Evolutionary conservation across 1,140 invertebrate species (phyloP).

Genomic region (Hydropsyche tenuis): DNA sequence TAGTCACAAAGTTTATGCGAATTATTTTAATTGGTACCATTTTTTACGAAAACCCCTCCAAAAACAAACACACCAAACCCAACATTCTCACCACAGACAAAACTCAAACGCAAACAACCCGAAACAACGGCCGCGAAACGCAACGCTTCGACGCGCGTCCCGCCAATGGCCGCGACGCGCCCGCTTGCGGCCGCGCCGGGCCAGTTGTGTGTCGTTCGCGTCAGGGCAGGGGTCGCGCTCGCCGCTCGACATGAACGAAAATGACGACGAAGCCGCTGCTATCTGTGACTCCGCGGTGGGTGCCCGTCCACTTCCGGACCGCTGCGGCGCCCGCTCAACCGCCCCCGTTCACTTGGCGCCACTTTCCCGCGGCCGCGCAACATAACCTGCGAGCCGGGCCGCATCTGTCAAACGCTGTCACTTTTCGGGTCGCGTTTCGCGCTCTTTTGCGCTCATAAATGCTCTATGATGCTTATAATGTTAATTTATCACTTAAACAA

Average conservation of each 20-base stretch:
- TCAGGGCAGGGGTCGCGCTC: conserved; percentile 38
- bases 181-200: neutral
- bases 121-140: neutral
- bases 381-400: conserved; percentile 39
- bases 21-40: too few relatives aligned
- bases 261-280: conserved; percentile 70
- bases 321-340: neutral
- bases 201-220: neutral
- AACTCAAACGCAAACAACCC: too few relatives aligned
- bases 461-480: too few relatives aligned
- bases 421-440: too few relatives aligned
- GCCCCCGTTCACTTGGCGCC: neutral
- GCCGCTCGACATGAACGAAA: conserved; percentile 63
- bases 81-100: too few relatives aligned
- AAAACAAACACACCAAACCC: too few relatives aligned
- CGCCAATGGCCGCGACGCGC: too few relatives aligned
- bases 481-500: too few relatives aligned
- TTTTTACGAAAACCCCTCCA: too few relatives aligned
- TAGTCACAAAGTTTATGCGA: too few relatives aligned
- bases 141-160: neutral
- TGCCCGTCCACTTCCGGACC: neutral
- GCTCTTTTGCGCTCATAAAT: too few relatives aligned
- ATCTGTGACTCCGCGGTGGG: conserved; percentile 76
- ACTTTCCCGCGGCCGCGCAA: conserved; percentile 8
- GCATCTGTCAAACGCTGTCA: conserved; percentile 3